phyloP scores from a whole-genome alignment of 2,888 invertebrate species.

The Cordilura impudica region DNA sequence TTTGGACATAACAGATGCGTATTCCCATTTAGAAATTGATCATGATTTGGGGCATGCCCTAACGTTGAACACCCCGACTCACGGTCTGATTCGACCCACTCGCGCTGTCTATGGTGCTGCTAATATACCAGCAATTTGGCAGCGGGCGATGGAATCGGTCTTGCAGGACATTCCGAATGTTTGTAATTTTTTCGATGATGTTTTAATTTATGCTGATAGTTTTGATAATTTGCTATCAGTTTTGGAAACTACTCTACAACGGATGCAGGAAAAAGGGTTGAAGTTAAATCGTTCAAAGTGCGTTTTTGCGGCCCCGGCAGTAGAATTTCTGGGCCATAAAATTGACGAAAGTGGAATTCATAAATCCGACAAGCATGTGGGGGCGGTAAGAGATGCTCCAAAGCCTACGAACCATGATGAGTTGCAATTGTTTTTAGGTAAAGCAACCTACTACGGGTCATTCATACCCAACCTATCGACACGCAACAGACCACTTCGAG shows the following conservation, averaged over 20 bases:
- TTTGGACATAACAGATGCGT: no score
- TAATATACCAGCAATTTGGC: slow-evolving; percentile 21
- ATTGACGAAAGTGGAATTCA: slow-evolving; percentile 40
- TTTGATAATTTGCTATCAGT: background rate
- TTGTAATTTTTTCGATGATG: slow-evolving; percentile 21
- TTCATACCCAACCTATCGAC: slow-evolving; percentile 25
- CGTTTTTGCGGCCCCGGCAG: slow-evolving; percentile 35
- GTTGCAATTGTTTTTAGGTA: slow-evolving; percentile 42
- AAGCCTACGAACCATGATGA: slow-evolving; percentile 18
- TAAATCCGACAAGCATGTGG: slow-evolving; percentile 31
- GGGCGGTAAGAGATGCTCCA: background rate
- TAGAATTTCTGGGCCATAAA: slow-evolving; percentile 44
- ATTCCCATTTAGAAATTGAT: no score
- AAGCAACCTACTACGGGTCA: slow-evolving; percentile 9
- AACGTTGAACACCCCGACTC: no score
- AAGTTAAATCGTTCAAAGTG: slow-evolving; percentile 6
- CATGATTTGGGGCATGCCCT: no score
- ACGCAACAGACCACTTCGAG: background rate
- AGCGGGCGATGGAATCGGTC: background rate
- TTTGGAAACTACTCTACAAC: slow-evolving; percentile 1
- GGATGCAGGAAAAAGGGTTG: background rate
- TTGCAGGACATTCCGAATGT: slow-evolving; percentile 25
- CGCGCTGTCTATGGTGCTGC: slow-evolving; percentile 17
- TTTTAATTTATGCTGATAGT: slow-evolving; percentile 16
- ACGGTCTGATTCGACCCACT: slow-evolving; percentile 22